Conservation (phyloP, 2,797 vertebrate species). For the Propithecus perrieri region DNA sequence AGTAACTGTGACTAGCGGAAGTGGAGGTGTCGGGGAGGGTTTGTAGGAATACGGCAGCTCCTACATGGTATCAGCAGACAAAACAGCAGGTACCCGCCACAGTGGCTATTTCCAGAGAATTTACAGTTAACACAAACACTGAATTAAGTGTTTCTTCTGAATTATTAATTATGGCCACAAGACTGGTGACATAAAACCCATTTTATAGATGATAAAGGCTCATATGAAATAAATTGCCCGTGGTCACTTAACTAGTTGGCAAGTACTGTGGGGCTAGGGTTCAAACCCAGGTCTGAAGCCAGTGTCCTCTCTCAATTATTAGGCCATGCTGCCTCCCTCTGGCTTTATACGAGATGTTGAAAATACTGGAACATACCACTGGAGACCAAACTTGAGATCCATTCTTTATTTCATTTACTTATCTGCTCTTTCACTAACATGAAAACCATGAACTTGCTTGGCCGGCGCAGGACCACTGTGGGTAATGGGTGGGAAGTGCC, state of each 20-base stretch:
- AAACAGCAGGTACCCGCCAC: background rate
- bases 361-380: background rate
- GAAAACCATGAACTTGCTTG: background rate
- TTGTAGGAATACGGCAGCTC: background rate
- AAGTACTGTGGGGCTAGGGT: background rate
- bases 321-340: conserved; percentile 55
- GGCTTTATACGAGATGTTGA: background rate
- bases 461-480: background rate
- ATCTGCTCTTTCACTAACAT: background rate
- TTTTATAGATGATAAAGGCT: background rate
- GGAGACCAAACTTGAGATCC: background rate
- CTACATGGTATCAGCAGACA: background rate
- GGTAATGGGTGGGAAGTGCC: background rate
- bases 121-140: background rate
- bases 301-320: background rate
- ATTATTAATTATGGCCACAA: background rate
- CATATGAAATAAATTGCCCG: background rate
- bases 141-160: background rate
- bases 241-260: background rate
- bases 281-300: background rate
- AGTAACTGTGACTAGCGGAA: background rate
- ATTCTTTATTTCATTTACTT: background rate
- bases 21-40: no score
- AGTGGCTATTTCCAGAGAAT: background rate
- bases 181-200: background rate